Evolutionary conservation across 2,113 vertebrate species (phyloP).

Genomic region (Xenopus laevis): DNA sequence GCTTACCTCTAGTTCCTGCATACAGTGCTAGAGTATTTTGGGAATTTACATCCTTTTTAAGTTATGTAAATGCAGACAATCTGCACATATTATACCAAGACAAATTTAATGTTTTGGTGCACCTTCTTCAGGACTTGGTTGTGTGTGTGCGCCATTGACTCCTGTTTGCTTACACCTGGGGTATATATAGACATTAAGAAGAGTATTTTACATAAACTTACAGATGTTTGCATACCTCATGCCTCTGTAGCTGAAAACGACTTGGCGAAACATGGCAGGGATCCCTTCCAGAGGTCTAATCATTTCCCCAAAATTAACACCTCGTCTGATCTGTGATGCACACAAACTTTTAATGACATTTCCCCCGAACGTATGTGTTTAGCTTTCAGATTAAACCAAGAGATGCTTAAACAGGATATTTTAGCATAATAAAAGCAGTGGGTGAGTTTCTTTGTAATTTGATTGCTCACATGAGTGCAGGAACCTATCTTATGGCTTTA

Average conservation of each 20-base stretch:
- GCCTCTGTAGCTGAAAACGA: not conserved
- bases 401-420: slow-evolving; percentile 61
- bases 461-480: slow-evolving; percentile 65
- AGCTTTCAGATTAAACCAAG: slow-evolving; percentile 57
- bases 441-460: slow-evolving; percentile 69
- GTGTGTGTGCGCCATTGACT: no score
- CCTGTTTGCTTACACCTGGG: no score
- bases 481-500: slow-evolving; percentile 70
- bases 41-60: no score
- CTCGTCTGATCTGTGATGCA: slow-evolving; percentile 6
- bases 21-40: no score
- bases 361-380: slow-evolving; percentile 32
- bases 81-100: no score
- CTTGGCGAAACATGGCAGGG: not conserved
- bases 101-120: no score
- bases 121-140: no score
- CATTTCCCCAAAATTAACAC: not conserved
- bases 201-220: no score
- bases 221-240: no score
- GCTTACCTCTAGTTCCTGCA: no score
- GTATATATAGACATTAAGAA: no score
- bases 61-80: no score
- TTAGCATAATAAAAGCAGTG: slow-evolving; percentile 59
- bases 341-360: slow-evolving; percentile 7
- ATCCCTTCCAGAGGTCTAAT: not conserved